phyloP scores from a whole-genome alignment of 2,888 invertebrate species.

The Microplitis manilae region DNA sequence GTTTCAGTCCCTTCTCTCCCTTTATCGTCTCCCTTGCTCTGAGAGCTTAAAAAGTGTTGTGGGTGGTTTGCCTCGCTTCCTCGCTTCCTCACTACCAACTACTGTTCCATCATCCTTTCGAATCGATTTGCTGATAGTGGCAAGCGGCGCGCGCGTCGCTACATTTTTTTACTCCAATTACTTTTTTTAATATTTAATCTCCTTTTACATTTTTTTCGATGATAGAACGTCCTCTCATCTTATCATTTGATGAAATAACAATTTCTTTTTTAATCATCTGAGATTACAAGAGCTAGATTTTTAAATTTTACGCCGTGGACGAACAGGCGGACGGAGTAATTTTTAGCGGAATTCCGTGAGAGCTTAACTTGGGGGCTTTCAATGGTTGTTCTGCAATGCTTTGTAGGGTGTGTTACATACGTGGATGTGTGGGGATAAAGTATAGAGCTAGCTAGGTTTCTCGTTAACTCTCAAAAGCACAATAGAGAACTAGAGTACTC shows the following conservation, averaged over 20 bases:
- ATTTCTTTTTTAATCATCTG: too few species aligned
- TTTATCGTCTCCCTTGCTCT: not conserved
- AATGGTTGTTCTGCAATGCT: not conserved
- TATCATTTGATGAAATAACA: not conserved
- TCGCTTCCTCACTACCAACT: not conserved
- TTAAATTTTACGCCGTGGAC: not conserved
- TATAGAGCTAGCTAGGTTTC: not conserved
- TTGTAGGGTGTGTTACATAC: not conserved
- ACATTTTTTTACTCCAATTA: conserved; percentile 45
- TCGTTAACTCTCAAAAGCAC: conserved; percentile 20
- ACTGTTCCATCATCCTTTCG: conserved; percentile 52
- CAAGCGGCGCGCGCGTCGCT: conserved; percentile 63
- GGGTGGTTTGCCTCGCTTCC: conserved; percentile 11
- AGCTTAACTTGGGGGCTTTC: not conserved
- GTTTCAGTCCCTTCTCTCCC: not conserved
- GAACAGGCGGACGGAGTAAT: not conserved
- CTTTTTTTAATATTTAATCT: conserved; percentile 35
- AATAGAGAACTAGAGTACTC: not conserved
- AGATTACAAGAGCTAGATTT: too few species aligned
- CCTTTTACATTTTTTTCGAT: conserved; percentile 9
- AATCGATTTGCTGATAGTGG: conserved; percentile 65
- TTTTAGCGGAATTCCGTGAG: conserved; percentile 8
- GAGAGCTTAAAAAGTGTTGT: conserved; percentile 24
- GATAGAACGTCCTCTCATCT: not conserved
- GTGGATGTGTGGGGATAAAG: not conserved